Conservation (phyloP, 1,140 invertebrate genomes). For the Caerostris extrusa region DNA sequence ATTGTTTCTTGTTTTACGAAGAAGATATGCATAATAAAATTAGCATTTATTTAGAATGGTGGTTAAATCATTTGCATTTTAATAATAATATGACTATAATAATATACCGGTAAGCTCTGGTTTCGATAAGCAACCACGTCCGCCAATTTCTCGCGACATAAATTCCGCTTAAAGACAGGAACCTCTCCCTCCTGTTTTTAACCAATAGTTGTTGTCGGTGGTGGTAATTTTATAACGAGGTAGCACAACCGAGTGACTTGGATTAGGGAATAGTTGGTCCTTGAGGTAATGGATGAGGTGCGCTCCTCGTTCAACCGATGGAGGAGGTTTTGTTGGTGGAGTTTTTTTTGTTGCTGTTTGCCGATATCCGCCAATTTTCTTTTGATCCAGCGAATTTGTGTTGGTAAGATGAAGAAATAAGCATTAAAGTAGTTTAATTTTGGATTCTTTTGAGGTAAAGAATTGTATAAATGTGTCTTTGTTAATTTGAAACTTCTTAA, state of each 20-base stretch:
- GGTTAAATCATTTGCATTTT: too few relatives aligned
- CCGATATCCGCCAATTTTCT: neutral
- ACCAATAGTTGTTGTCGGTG: slow-evolving; percentile 56
- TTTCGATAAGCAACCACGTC: neutral
- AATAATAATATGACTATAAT: too few relatives aligned
- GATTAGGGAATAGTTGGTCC: slow-evolving; percentile 1
- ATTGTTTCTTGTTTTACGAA: too few relatives aligned
- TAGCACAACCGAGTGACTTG: neutral
- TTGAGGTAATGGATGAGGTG: slow-evolving; percentile 50
- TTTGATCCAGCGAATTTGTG: neutral
- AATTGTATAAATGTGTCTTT: neutral
- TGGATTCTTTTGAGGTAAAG: neutral
- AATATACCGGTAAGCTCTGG: neutral
- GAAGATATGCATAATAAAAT: too few relatives aligned
- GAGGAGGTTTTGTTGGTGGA: neutral
- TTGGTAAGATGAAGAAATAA: neutral
- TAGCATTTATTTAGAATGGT: too few relatives aligned
- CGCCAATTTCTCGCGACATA: slow-evolving; percentile 53
- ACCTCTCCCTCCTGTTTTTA: neutral
- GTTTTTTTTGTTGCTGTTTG: slow-evolving; percentile 20
- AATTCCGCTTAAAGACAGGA: slow-evolving; percentile 33
- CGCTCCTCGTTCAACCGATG: neutral
- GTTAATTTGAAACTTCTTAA: neutral
- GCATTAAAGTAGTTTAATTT: neutral
- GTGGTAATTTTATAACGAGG: slow-evolving; percentile 63